Evolutionary conservation across 2,113 vertebrate genomes (phyloP).

Genomic region (Nothobranchius furzeri): DNA sequence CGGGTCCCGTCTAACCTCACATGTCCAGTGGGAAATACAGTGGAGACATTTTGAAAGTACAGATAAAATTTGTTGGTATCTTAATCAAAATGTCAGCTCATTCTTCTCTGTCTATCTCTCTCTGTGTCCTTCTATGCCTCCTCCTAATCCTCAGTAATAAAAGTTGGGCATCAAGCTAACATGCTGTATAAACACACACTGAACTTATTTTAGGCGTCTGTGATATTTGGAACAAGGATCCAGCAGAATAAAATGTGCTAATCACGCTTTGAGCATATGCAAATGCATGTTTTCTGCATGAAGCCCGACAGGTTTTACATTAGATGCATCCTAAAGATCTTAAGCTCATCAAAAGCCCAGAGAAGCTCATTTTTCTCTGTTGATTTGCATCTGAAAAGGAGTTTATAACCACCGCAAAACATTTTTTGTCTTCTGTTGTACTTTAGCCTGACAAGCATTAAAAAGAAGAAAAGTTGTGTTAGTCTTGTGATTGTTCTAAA

Average conservation of each 20-base stretch:
- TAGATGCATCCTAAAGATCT: too few relatives aligned
- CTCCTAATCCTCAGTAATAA: slow-evolving; percentile 22
- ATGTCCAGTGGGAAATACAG: slow-evolving; percentile 55
- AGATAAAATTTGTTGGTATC: slow-evolving; percentile 60
- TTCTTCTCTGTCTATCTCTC: slow-evolving; percentile 16
- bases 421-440: too few relatives aligned
- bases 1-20: slow-evolving; percentile 51
- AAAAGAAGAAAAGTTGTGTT: too few relatives aligned
- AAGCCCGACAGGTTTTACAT: too few relatives aligned
- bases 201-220: background rate
- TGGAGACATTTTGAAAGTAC: slow-evolving; percentile 54
- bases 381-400: too few relatives aligned
- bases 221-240: background rate
- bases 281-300: too few relatives aligned
- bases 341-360: too few relatives aligned
- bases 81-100: slow-evolving; percentile 68
- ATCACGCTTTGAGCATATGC: too few relatives aligned
- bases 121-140: slow-evolving; percentile 2
- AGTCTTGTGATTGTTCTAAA: too few relatives aligned
- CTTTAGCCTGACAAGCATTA: too few relatives aligned
- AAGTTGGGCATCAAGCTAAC: background rate
- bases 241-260: background rate
- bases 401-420: too few relatives aligned
- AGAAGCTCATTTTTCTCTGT: too few relatives aligned
- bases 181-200: background rate